A percentile compares a stretch with the other conserved stretches of the same genome.
phyloP scores from a whole-genome alignment of 2,797 vertebrate species.

The Sphenopsis melanotis region DNA sequence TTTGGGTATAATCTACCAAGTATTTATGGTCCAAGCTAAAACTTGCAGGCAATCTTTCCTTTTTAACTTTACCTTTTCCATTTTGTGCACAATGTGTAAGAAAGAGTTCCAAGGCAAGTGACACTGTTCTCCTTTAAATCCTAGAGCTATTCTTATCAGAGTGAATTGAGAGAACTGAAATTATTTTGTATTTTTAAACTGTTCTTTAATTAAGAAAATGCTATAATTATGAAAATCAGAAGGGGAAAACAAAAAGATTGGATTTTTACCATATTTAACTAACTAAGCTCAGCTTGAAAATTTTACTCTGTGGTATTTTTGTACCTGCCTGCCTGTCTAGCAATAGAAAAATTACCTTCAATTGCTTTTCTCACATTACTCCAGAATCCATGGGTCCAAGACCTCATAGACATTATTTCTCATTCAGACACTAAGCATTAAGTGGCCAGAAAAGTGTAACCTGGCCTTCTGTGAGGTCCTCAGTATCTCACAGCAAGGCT shows the following conservation, averaged over 20 bases:
- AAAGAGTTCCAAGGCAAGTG: not conserved
- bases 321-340: not conserved
- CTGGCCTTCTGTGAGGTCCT: not conserved
- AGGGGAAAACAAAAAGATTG: rapidly evolving
- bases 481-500: not conserved
- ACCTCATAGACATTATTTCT: rapidly evolving
- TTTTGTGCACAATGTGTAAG: not conserved
- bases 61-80: not conserved
- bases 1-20: not conserved
- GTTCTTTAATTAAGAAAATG: not conserved
- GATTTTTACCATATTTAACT: not conserved
- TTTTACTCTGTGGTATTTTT: not conserved
- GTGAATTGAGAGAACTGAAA: not conserved
- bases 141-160: not conserved
- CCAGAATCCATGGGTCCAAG: not conserved
- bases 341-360: not conserved
- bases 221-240: not conserved
- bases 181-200: not conserved
- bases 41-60: not conserved
- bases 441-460: not conserved
- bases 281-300: not conserved
- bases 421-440: not conserved
- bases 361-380: not conserved
- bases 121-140: not conserved
- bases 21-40: not conserved